Conservation (phyloP, 2,797 vertebrate species). For the Periophthalmus magnuspinnatus region DNA sequence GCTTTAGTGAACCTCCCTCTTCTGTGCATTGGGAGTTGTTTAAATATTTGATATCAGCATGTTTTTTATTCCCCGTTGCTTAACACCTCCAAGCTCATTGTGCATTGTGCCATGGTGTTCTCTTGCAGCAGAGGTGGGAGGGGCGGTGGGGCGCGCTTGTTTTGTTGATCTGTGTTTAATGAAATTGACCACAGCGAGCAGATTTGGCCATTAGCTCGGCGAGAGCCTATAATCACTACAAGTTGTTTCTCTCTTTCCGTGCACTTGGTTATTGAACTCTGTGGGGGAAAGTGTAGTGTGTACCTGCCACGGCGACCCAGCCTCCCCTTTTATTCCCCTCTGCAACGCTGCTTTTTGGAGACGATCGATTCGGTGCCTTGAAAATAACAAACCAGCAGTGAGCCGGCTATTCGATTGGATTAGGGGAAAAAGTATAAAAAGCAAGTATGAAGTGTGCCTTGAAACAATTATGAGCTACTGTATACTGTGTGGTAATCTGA, state of each 20-base stretch:
- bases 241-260: slow-evolving; percentile 64
- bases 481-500: slow-evolving; percentile 16
- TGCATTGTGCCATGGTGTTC: slow-evolving; percentile 13
- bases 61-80: background rate
- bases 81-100: background rate
- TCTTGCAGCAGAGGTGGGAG: background rate
- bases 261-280: slow-evolving; percentile 68
- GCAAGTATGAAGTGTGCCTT: slow-evolving; percentile 45
- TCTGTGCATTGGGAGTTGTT: slow-evolving; percentile 19
- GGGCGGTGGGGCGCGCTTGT: slow-evolving; percentile 28
- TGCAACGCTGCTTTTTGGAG: slow-evolving; percentile 58
- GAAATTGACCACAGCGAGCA: slow-evolving; percentile 60
- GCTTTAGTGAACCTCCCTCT: background rate
- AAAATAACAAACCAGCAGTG: slow-evolving; percentile 69
- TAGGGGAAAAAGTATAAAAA: slow-evolving; percentile 43
- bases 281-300: slow-evolving; percentile 41
- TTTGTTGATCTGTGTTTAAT: slow-evolving; percentile 72
- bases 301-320: slow-evolving; percentile 54
- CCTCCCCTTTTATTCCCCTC: slow-evolving; percentile 55
- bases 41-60: slow-evolving; percentile 21
- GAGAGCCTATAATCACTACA: slow-evolving; percentile 67
- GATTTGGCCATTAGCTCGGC: slow-evolving; percentile 69
- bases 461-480: slow-evolving; percentile 59
- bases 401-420: slow-evolving; percentile 55
- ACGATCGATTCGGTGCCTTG: slow-evolving; percentile 70